Conservation (phyloP, 2,888 invertebrate genomes). For the Macropis europaea region DNA sequence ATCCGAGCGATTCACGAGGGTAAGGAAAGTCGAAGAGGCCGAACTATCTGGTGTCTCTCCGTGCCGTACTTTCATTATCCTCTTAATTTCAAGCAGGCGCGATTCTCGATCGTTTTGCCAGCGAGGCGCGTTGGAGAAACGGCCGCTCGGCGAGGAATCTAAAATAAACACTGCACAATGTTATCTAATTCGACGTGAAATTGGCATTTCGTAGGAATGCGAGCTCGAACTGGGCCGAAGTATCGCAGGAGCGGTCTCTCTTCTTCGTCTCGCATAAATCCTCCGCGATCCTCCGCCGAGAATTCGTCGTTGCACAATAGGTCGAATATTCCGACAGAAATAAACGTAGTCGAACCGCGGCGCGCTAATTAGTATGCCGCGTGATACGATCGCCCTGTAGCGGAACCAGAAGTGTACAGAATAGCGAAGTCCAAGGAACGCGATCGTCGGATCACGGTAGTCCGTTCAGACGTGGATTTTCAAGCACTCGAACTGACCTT, state of each 20-base stretch:
- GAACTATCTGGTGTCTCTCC: too few relatives aligned
- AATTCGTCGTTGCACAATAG: conserved; percentile 7
- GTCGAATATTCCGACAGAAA: conserved; percentile 10
- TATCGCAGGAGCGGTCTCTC: conserved; percentile 12
- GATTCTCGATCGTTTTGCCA: conserved; percentile 16
- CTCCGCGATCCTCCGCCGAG: not conserved
- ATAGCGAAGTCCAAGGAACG: too few relatives aligned
- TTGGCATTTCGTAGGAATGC: conserved; percentile 63
- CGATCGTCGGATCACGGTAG: too few relatives aligned
- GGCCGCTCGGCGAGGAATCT: conserved; percentile 42
- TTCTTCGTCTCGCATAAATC: conserved; percentile 33
- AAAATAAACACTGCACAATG: conserved; percentile 60
- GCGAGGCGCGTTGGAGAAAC: conserved; percentile 9
- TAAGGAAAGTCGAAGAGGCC: too few relatives aligned
- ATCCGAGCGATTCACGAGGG: too few relatives aligned
- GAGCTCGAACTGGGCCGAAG: conserved; percentile 38
- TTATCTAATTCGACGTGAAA: conserved; percentile 68
- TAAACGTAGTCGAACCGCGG: not conserved
- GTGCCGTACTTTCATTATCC: too few relatives aligned
- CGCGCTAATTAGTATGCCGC: not conserved
- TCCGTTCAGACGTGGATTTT: too few relatives aligned
- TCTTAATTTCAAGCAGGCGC: not conserved
- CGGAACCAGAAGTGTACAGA: too few relatives aligned
- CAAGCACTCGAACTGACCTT: conserved; percentile 83
- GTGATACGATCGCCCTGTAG: too few relatives aligned